Conservation (phyloP, 2,113 vertebrate species). For the Rhizomys pruinosus region DNA sequence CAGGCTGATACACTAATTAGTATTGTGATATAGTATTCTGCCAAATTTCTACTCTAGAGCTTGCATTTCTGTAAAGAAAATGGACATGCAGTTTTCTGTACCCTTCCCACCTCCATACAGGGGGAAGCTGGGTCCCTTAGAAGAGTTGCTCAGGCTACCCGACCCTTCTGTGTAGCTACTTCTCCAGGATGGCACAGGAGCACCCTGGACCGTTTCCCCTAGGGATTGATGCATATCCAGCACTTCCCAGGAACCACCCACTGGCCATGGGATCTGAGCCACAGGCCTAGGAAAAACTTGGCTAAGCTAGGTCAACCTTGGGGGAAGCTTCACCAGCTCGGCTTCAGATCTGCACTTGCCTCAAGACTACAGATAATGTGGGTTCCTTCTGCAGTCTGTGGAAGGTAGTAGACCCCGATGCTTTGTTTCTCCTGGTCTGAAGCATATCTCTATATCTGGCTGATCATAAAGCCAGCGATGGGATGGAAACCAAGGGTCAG, state of each 20-base stretch:
- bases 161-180: too few relatives aligned
- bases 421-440: background rate
- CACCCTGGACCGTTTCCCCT: background rate
- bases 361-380: too few relatives aligned
- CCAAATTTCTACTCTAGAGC: background rate
- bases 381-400: background rate
- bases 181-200: background rate
- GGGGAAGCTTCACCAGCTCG: background rate
- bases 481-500: background rate
- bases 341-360: background rate
- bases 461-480: background rate
- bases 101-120: background rate
- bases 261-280: background rate
- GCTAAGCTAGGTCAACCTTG: background rate
- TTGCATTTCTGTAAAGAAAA: slow-evolving; percentile 39
- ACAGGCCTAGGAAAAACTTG: background rate
- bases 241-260: background rate
- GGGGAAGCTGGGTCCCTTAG: background rate
- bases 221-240: background rate
- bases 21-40: rapidly evolving
- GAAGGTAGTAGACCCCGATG: background rate
- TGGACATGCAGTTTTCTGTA: background rate
- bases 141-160: background rate
- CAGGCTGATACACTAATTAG: background rate
- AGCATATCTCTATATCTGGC: background rate